Conservation (phyloP, 2,113 vertebrate species). For the Paratilapia polleni region DNA sequence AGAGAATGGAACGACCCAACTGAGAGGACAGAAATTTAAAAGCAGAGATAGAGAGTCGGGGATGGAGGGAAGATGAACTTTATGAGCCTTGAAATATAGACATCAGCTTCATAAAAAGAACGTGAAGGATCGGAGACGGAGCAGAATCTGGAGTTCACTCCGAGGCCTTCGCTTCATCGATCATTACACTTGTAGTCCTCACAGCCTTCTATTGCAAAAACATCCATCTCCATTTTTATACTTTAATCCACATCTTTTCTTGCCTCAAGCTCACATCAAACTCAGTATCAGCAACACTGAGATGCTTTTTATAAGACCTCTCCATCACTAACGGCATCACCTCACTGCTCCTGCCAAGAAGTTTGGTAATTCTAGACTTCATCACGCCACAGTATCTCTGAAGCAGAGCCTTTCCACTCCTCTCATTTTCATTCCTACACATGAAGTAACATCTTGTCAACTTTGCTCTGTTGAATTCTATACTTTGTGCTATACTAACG, state of each 20-base stretch:
- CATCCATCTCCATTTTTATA: constrained; percentile 42
- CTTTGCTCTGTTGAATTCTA: neutral
- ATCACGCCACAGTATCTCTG: neutral
- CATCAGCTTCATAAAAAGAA: constrained; percentile 8
- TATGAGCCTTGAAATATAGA: constrained; percentile 9
- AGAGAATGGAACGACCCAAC: neutral
- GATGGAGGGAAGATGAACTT: neutral
- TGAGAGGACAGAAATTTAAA: neutral
- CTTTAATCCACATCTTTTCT: neutral
- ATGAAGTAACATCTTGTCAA: neutral
- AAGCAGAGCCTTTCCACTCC: neutral
- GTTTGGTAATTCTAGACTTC: neutral
- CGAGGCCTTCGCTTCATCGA: constrained; percentile 24
- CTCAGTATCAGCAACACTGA: neutral
- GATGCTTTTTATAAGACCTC: neutral
- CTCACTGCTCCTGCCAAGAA: constrained; percentile 7
- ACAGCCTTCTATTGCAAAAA: constrained; percentile 29
- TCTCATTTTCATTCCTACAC: neutral
- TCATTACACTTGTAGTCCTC: constrained; percentile 14
- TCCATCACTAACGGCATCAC: constrained; percentile 4
- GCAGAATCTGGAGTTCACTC: neutral
- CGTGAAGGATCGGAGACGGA: constrained; percentile 5
- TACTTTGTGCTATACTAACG: neutral
- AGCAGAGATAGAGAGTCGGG: neutral
- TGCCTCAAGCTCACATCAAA: constrained; percentile 15